Evolutionary conservation across 2,888 invertebrate genomes (phyloP).

Genomic region (Drosophila tripunctata): DNA sequence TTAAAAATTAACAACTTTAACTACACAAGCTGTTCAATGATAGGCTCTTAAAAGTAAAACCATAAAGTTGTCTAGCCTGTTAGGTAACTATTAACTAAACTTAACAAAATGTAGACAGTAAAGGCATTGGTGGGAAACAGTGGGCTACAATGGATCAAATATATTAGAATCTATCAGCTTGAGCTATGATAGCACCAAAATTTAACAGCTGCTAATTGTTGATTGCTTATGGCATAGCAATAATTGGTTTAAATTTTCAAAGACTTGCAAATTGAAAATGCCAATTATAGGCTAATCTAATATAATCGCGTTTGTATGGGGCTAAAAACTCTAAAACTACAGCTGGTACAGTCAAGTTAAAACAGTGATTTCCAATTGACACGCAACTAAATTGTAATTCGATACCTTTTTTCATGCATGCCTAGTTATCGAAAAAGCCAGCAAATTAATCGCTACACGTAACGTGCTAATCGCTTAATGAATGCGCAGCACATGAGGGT

Average conservation of each 20-base stretch:
- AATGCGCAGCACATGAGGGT: slow-evolving; percentile 35
- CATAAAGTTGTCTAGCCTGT: slow-evolving; percentile 29
- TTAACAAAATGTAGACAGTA: too few relatives aligned
- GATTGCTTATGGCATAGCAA: too few relatives aligned
- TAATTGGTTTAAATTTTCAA: not conserved
- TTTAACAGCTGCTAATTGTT: too few relatives aligned
- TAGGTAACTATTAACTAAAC: not conserved
- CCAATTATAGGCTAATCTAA: slow-evolving; percentile 5
- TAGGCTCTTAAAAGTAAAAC: slow-evolving; percentile 56
- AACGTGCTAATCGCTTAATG: slow-evolving; percentile 68
- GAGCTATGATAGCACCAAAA: too few relatives aligned
- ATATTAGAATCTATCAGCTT: too few relatives aligned
- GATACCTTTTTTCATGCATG: slow-evolving; percentile 61
- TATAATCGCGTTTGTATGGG: not conserved
- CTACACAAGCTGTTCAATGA: slow-evolving; percentile 67
- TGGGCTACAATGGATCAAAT: too few relatives aligned
- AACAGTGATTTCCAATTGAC: slow-evolving; percentile 40
- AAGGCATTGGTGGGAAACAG: too few relatives aligned
- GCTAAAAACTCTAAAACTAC: not conserved
- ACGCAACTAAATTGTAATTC: slow-evolving; percentile 50
- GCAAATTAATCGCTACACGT: slow-evolving; percentile 73
- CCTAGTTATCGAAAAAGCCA: slow-evolving; percentile 45
- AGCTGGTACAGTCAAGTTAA: not conserved
- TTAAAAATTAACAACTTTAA: slow-evolving; percentile 71
- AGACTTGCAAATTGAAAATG: slow-evolving; percentile 1